Conservation (phyloP, 1,140 invertebrate genomes). For the Cyrtorhinus lividipennis region DNA sequence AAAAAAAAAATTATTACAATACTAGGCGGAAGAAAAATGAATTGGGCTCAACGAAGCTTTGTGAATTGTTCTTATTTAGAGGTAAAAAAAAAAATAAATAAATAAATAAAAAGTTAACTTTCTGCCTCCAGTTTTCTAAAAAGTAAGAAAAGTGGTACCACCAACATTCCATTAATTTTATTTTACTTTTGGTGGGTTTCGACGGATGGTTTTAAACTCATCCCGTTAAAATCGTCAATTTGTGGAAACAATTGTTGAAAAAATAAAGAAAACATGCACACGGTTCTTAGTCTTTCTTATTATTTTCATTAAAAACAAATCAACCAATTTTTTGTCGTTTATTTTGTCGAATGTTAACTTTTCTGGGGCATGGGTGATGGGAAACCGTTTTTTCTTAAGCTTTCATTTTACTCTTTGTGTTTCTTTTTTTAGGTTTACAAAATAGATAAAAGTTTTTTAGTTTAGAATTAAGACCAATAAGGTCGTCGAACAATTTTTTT, state of each 20-base stretch:
- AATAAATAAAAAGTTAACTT: too few relatives aligned
- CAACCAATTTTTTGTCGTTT: neutral
- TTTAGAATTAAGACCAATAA: too few relatives aligned
- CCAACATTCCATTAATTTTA: too few relatives aligned
- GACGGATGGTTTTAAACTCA: neutral
- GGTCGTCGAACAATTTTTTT: neutral
- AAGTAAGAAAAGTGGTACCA: too few relatives aligned
- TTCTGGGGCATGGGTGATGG: conserved; percentile 21
- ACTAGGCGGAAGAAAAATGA: neutral
- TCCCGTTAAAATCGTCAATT: neutral
- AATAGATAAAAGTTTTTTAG: too few relatives aligned
- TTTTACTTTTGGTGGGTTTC: too few relatives aligned
- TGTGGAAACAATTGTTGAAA: neutral
- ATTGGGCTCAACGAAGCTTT: neutral
- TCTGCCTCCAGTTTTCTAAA: too few relatives aligned
- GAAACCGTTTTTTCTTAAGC: conserved; percentile 18
- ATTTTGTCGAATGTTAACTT: conserved; percentile 19
- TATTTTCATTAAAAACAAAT: too few relatives aligned
- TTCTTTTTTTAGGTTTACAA: neutral
- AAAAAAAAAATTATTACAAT: neutral
- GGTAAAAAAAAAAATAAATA: too few relatives aligned
- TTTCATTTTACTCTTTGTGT: neutral
- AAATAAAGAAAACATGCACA: conserved; percentile 13
- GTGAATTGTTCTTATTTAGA: neutral
- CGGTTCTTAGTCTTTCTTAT: conserved; percentile 14